These are phyloP conservation scores for Myotis daubentonii DNA, from an alignment of 2,797 vertebrate species.

Conservation along the genomic window DNA sequence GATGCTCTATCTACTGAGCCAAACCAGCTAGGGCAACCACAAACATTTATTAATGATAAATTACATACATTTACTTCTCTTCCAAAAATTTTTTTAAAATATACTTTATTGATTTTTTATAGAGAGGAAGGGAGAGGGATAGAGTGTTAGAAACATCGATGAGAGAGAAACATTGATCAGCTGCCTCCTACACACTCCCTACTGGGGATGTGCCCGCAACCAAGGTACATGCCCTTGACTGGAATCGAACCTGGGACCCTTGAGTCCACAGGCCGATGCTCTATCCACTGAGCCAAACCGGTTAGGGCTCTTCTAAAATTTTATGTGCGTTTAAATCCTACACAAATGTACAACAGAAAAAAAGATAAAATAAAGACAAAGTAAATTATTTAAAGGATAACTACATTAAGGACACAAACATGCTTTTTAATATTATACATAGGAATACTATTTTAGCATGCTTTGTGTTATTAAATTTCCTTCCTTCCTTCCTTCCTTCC, in stretches of 20 bases:
- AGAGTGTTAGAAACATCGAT: no score
- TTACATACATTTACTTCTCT: not conserved
- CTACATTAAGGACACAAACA: not conserved
- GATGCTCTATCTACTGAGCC: no score
- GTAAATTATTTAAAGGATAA: not conserved
- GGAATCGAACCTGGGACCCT: no score
- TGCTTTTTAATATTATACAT: not conserved
- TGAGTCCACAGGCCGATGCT: no score
- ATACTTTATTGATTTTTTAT: no score
- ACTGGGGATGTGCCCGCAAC: no score
- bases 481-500: no score
- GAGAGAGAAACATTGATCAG: no score
- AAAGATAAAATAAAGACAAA: slow-evolving; percentile 13
- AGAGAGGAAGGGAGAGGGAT: no score
- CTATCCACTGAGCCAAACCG: no score
- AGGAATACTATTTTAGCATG: not conserved
- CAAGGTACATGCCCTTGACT: no score
- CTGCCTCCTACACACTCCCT: no score
- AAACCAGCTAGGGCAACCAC: not conserved
- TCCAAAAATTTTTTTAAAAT: not conserved
- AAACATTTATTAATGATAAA: not conserved
- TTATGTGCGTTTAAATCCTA: not conserved
- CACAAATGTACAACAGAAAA: not conserved
- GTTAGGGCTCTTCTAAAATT: not conserved
- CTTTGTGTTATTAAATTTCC: not conserved